phyloP scores from a whole-genome alignment of 2,888 invertebrate genomes.

The Rotaria magnacalcarata region DNA sequence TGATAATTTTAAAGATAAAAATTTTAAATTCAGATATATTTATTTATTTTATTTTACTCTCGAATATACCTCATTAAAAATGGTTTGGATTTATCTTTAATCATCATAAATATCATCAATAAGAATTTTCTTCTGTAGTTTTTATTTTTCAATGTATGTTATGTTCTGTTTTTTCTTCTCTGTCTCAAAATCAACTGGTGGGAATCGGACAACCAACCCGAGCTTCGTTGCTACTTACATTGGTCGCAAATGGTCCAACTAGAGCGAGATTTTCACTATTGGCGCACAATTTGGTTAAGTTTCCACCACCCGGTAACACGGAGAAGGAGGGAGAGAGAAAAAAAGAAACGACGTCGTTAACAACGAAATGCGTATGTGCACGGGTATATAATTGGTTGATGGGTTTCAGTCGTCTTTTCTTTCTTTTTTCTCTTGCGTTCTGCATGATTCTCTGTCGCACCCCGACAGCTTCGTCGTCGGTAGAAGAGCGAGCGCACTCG shows the following conservation, averaged over 20 bases:
- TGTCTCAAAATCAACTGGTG: conserved; percentile 9
- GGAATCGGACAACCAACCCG: conserved; percentile 23
- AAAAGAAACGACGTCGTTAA: not conserved
- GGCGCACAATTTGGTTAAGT: conserved; percentile 7
- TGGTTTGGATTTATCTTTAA: too few relatives aligned
- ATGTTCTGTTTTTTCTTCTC: not conserved
- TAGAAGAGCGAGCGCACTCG: not conserved
- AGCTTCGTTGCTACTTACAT: conserved; percentile 26
- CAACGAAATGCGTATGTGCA: too few relatives aligned
- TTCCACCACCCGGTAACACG: conserved; percentile 29
- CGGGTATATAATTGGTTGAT: too few relatives aligned
- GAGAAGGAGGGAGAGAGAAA: not conserved
- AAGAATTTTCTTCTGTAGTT: too few relatives aligned
- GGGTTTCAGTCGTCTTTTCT: too few relatives aligned
- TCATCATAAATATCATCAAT: too few relatives aligned
- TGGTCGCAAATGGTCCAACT: conserved; percentile 25
- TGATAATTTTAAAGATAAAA: too few relatives aligned
- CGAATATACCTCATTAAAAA: too few relatives aligned
- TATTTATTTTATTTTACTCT: too few relatives aligned
- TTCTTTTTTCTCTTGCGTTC: too few relatives aligned
- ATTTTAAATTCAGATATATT: too few relatives aligned
- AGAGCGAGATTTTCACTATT: conserved; percentile 28
- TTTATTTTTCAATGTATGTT: too few relatives aligned
- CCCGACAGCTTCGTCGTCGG: not conserved
- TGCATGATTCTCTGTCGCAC: not conserved